Percentiles rank a stretch among this genome's conserved stretches.
Conservation (phyloP, 1,140 invertebrate species). For the Ptiloglossa arizonensis region DNA sequence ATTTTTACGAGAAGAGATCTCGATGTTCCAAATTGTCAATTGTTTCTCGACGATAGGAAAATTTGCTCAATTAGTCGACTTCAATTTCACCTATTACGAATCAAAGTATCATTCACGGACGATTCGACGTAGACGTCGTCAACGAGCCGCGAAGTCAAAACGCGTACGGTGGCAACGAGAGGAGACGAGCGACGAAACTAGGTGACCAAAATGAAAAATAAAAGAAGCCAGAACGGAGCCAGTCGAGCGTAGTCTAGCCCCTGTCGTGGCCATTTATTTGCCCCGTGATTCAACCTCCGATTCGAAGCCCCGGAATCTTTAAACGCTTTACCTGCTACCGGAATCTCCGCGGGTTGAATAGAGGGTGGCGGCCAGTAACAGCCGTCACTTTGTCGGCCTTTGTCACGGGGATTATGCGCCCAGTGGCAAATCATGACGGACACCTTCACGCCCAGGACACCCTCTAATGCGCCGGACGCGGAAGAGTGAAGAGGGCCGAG, state of each 20-base stretch:
- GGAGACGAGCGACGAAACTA: too few species aligned
- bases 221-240: neutral
- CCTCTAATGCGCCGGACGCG: conserved; percentile 54
- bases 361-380: conserved; percentile 70
- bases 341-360: conserved; percentile 70
- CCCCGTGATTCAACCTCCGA: conserved; percentile 55
- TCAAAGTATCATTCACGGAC: too few species aligned
- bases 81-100: too few species aligned
- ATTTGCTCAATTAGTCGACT: too few species aligned
- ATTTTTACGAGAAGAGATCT: too few species aligned
- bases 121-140: too few species aligned
- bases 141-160: too few species aligned
- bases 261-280: conserved; percentile 49
- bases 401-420: conserved; percentile 76
- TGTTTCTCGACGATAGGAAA: too few species aligned
- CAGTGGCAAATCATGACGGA: conserved; percentile 77
- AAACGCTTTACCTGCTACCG: conserved; percentile 73
- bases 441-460: conserved; percentile 71
- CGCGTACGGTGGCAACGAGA: too few species aligned
- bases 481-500: conserved; percentile 28
- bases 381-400: conserved; percentile 75
- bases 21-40: too few species aligned
- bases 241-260: neutral
- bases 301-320: conserved; percentile 55
- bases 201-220: neutral